A percentile compares a stretch with the other conserved stretches of the same genome.
Conservation (phyloP, 2,113 vertebrate species). For the Ochotona princeps region DNA sequence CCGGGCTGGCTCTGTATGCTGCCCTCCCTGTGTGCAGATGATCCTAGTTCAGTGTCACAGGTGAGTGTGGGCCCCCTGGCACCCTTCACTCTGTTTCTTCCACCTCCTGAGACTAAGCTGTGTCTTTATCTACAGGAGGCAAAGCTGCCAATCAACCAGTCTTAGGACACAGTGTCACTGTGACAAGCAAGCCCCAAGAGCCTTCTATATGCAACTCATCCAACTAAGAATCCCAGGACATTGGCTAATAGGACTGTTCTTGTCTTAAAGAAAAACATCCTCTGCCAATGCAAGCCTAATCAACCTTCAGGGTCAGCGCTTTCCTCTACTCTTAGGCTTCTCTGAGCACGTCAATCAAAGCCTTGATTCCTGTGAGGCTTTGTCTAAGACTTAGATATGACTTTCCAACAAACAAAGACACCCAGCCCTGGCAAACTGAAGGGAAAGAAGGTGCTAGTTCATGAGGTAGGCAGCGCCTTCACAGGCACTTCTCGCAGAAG, state of each 20-base stretch:
- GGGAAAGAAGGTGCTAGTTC: not conserved
- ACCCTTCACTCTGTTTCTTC: accelerated
- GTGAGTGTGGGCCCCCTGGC: not conserved
- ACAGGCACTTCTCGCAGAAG: not conserved
- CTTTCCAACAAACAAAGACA: not conserved
- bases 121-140: not conserved
- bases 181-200: not conserved
- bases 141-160: not conserved
- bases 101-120: not conserved
- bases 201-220: not conserved
- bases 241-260: not conserved
- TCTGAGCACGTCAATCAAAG: not conserved
- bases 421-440: not conserved
- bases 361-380: not conserved
- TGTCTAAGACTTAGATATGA: not conserved
- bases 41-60: not conserved
- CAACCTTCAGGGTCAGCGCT: not conserved
- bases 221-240: not conserved
- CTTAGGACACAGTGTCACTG: not conserved
- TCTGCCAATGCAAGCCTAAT: not conserved
- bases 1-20: not conserved
- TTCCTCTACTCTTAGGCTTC: not conserved
- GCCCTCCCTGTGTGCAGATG: not conserved
- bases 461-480: not conserved
- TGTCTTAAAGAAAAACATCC: not conserved